A percentile compares a stretch with the other conserved stretches of the same genome.
These are phyloP conservation scores for Phylloscopus collybita DNA, from an alignment of 2,797 vertebrate species.

Conservation along the genomic window DNA sequence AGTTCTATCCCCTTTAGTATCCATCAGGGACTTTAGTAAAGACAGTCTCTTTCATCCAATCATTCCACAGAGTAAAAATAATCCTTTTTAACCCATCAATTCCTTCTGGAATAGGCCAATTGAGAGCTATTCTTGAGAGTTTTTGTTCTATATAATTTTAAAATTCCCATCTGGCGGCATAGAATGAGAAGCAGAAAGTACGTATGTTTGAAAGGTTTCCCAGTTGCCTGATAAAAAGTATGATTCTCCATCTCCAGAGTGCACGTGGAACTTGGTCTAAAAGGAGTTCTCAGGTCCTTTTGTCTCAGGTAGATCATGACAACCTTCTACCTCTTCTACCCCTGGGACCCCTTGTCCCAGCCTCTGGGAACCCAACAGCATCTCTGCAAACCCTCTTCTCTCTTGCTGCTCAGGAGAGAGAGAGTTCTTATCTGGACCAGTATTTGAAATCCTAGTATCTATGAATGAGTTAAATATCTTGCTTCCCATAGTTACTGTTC, in stretches of 20 bases:
- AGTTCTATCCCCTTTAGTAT: not conserved
- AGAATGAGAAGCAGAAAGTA: not conserved
- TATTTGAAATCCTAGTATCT: not conserved
- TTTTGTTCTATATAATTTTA: not conserved
- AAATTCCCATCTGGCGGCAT: not conserved
- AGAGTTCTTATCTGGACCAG: fast-evolving
- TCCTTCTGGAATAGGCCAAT: not conserved
- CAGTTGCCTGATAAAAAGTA: not conserved
- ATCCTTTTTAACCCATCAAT: not conserved
- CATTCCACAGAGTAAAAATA: not conserved
- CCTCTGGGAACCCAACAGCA: not conserved
- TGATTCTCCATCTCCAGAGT: not conserved
- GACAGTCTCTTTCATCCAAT: not conserved
- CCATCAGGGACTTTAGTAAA: not conserved
- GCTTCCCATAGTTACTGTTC: not conserved
- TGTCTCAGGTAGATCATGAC: not conserved
- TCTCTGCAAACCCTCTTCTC: not conserved
- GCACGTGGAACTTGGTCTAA: not conserved
- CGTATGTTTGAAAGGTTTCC: not conserved
- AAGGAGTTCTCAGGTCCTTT: not conserved
- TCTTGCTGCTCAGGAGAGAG: not conserved
- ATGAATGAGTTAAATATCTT: not conserved
- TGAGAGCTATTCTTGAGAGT: not conserved
- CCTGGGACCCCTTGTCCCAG: not conserved
- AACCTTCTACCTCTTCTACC: not conserved